Conservation (phyloP, 2,113 vertebrate species). For the Melanerpes aurifrons region DNA sequence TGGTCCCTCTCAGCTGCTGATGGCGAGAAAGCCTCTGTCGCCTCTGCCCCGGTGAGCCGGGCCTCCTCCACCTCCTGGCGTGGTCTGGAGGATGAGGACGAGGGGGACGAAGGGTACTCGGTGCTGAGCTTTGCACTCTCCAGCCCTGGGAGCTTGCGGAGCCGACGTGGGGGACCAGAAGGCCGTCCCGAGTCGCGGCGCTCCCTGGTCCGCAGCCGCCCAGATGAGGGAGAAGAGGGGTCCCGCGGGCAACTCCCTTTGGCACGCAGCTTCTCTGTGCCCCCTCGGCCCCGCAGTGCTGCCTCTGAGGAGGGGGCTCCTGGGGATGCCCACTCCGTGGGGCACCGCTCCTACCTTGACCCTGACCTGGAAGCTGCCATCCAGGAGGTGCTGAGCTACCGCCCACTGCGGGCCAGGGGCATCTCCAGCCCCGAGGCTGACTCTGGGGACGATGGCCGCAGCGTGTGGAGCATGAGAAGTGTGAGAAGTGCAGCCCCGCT, state of each 20-base stretch:
- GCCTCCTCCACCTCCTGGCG: slow-evolving; percentile 79
- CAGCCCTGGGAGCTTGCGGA: slow-evolving; percentile 76
- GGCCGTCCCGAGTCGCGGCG: slow-evolving; percentile 81
- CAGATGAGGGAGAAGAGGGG: slow-evolving; percentile 85
- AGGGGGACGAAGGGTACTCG: slow-evolving; percentile 80
- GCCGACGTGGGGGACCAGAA: slow-evolving; percentile 71
- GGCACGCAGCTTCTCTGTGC: slow-evolving; percentile 91
- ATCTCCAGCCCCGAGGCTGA: slow-evolving; percentile 83
- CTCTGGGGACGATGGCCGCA: slow-evolving; percentile 80
- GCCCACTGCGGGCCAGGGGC: slow-evolving; percentile 80
- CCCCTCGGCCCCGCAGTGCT: slow-evolving; percentile 79
- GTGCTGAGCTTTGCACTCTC: slow-evolving; percentile 82
- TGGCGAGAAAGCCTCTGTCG: slow-evolving; percentile 79
- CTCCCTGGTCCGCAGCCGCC: slow-evolving; percentile 81
- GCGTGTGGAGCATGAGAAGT: slow-evolving; percentile 66
- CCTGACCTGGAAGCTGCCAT: slow-evolving; percentile 95
- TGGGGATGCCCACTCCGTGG: slow-evolving; percentile 72
- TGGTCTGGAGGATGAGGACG: slow-evolving; percentile 73
- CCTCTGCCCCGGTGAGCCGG: slow-evolving; percentile 78
- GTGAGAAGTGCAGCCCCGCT: slow-evolving; percentile 55
- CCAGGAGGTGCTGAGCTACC: slow-evolving; percentile 93
- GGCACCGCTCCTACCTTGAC: slow-evolving; percentile 89
- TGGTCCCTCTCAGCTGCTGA: slow-evolving; percentile 82
- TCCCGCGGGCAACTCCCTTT: slow-evolving; percentile 82
- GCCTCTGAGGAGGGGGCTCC: slow-evolving; percentile 45